Evolutionary conservation across 2,888 invertebrate species (phyloP), one percentile per base, ranked within the genome.

Genomic region (Plebejus argus): DNA sequence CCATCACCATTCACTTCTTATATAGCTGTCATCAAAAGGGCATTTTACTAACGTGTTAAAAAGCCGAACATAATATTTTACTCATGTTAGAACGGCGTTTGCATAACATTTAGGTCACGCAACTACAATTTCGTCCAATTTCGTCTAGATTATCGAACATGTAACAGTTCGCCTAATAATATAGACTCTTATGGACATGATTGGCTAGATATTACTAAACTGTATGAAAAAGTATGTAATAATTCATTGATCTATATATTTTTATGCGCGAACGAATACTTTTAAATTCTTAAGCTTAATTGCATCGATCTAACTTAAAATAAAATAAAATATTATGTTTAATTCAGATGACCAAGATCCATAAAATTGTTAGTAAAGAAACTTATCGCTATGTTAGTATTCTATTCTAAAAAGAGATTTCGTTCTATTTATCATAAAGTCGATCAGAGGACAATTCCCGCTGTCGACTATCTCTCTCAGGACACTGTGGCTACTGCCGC

Each of bases 51-150:
- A 66, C 66, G 66, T 12, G 10, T 33, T 66, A 66, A 66, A 66
- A 66, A 66, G 28, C 66, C 15, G 18, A 28, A 66, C 66, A 66
- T 66, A 66, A 66, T 66, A 66, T 28, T 28, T 66, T 23, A 61
- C 61, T 8, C 20, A 66, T 66, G 66, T 66, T 66, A 66, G 66
- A 66, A 66, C 28, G 66, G 66, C 66, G 66, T 66, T 66, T 66
- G 66, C 66, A 28, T 66, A 66, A 28, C 28, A 66, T 66, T 66
- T 66, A 66, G 66, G 66, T 66, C 66, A 66, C 66, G 66, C 66
- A 66, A 66, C 66, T 66, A 66, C 66, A 66, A 66, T 28, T 66
- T 66, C 28, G 66, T 66, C 66, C 6, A 66, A 66, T 66, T 66
- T 66, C 66, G 66, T 12, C 66, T 28, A 66, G 66, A 66, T 66